phyloP scores from a whole-genome alignment of 1,140 invertebrate species.

The Thalassaphorura encarpata region DNA sequence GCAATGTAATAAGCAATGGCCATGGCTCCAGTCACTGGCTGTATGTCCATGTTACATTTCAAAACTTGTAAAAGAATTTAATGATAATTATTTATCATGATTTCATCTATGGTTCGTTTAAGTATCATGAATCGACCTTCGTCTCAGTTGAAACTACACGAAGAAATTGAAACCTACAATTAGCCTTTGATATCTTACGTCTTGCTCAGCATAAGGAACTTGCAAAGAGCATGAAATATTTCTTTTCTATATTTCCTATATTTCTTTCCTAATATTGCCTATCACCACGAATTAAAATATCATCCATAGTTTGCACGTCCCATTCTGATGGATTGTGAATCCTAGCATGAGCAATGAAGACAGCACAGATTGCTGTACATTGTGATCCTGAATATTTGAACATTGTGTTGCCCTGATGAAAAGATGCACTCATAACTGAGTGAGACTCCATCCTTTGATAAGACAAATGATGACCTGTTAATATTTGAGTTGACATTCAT shows the following conservation, averaged over 20 bases:
- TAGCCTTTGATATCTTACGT: background rate
- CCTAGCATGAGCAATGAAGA: background rate
- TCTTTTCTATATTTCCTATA: background rate
- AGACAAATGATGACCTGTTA: background rate
- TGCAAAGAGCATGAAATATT: background rate
- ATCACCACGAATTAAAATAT: background rate
- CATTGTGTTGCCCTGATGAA: background rate
- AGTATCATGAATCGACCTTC: conserved; percentile 9
- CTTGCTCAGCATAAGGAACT: background rate
- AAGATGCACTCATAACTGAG: background rate
- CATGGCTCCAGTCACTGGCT: conserved; percentile 31
- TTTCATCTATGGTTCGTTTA: conserved; percentile 13
- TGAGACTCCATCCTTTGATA: background rate
- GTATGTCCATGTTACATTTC: conserved; percentile 36
- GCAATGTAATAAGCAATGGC: conserved; percentile 38
- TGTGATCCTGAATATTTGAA: background rate
- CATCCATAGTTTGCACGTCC: background rate
- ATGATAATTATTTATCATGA: conserved; percentile 34
- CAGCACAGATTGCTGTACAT: background rate
- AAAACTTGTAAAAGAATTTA: conserved; percentile 32
- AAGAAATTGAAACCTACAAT: conserved; percentile 2
- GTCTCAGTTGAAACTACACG: conserved; percentile 11
- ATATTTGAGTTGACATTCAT: background rate
- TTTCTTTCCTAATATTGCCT: background rate
- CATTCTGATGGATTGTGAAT: background rate